A percentile compares a stretch with the other conserved stretches of the same genome.
Conservation (phyloP, 2,113 vertebrate genomes). For the Sisor rabdophorus region DNA sequence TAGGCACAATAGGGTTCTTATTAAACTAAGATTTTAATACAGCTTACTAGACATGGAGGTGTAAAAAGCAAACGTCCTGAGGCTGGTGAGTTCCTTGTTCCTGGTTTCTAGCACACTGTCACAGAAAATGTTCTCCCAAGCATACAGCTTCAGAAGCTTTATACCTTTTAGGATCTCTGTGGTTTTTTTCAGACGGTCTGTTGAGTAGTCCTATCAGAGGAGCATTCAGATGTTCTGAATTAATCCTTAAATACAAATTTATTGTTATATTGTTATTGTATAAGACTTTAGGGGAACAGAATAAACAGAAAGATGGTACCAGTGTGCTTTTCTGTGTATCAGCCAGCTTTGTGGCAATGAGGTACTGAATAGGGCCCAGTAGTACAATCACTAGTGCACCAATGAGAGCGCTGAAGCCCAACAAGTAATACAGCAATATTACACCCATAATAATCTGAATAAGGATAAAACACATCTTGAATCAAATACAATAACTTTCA, state of each 20-base stretch:
- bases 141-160: slow-evolving; percentile 91
- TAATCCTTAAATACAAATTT: background rate
- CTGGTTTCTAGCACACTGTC: slow-evolving; percentile 87
- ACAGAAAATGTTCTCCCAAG: slow-evolving; percentile 97
- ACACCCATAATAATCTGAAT: slow-evolving; percentile 97
- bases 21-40: background rate
- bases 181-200: slow-evolving; percentile 94
- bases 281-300: no score
- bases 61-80: slow-evolving; percentile 82
- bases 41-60: slow-evolving; percentile 84
- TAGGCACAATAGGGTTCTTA: background rate
- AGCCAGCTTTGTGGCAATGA: slow-evolving; percentile 92
- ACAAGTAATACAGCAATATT: slow-evolving; percentile 83
- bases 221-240: background rate
- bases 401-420: slow-evolving; percentile 81
- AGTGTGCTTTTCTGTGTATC: slow-evolving; percentile 93
- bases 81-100: slow-evolving; percentile 85
- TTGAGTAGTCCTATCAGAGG: slow-evolving; percentile 86
- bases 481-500: background rate
- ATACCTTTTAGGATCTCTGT: slow-evolving; percentile 96
- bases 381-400: slow-evolving; percentile 90
- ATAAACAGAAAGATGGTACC: slow-evolving; percentile 65
- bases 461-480: background rate
- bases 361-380: slow-evolving; percentile 90
- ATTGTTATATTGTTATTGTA: no score